These are phyloP conservation scores for Amblyornis subalaris DNA, from an alignment of 2,113 vertebrate genomes.

Conservation along the genomic window DNA sequence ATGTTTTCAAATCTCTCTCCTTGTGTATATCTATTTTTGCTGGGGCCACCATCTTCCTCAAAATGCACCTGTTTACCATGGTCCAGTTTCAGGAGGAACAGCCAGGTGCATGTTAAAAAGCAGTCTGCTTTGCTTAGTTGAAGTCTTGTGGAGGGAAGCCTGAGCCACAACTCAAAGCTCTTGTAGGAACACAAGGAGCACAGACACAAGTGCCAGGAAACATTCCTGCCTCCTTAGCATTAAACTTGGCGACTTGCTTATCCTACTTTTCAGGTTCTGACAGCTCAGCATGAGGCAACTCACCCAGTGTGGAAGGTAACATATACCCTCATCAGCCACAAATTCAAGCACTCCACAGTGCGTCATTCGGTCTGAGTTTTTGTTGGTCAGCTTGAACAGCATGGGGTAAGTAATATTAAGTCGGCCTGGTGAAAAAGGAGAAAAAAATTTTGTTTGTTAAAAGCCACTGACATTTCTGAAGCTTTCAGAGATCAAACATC, in stretches of 20 bases:
- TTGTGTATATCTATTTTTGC: background rate
- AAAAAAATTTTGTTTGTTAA: background rate
- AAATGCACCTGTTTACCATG: background rate
- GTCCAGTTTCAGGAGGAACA: background rate
- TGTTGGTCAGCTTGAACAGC: slow-evolving; percentile 97
- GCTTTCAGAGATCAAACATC: background rate
- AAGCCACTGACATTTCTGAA: background rate
- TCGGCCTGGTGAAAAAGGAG: slow-evolving; percentile 74
- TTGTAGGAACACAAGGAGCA: background rate
- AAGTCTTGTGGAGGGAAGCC: background rate
- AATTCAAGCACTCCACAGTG: slow-evolving; percentile 98
- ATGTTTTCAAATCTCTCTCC: background rate
- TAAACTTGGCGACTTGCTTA: background rate
- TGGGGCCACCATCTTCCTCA: background rate
- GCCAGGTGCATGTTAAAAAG: background rate
- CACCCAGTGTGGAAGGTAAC: slow-evolving; percentile 98
- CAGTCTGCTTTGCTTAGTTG: background rate
- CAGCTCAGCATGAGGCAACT: slow-evolving; percentile 38
- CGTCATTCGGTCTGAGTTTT: slow-evolving; percentile 95
- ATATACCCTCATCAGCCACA: slow-evolving; percentile 97
- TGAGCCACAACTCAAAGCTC: background rate
- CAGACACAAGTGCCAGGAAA: background rate
- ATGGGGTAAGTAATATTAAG: slow-evolving; percentile 98
- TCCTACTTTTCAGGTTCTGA: background rate
- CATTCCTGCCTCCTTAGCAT: background rate